Evolutionary conservation across 1,140 invertebrate species (phyloP), one percentile per base, ranked within the genome.

Genomic region (Hermetia illucens): DNA sequence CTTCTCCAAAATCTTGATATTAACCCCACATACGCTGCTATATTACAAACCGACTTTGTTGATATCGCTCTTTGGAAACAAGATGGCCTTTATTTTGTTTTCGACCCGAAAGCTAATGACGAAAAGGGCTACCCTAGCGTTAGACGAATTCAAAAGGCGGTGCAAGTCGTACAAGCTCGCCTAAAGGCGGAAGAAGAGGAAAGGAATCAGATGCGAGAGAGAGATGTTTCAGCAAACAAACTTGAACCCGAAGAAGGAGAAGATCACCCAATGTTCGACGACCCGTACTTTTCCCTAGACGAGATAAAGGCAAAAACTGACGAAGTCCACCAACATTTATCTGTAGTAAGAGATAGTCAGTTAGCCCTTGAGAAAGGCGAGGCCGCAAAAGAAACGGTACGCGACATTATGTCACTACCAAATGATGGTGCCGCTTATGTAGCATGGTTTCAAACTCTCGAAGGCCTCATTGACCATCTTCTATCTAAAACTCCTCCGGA

Each of bases 61-160:
- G 47, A 48, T 4, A 44, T 55, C 4, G 48, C 47, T 6, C 39
- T 57, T 9, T 58, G 53, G 51, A 47, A 45, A 38, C 46, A 53
- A 24, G 42, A 49, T 10, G 40, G 42, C 2, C 27, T 46, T 3
- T 58, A 43, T 32, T 62, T 53, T 35, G 18, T 55, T 1, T 62
- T 58, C 32, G 59, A 62, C 48, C 48, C 59, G 3, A 51, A 47
- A 42, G 45, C 50, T 9, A 40, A 52, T 15, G 49, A 55, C 39
- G 41, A 45, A 12, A 31, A 39, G n/a, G 55, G 57, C 5, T 39
- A 52, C 24, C 40, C 52, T 10, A 49, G 44, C 37, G 5, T 22
- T n/a, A 22, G 4, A 10, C 29, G 29, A 3, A 39, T 32, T 5
- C 8, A 29, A 2, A 2, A 24, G 13, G 10, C n/a, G n/a, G n/a